Conservation (phyloP, 2,113 vertebrate species). For the Sclerurus mexicanus region DNA sequence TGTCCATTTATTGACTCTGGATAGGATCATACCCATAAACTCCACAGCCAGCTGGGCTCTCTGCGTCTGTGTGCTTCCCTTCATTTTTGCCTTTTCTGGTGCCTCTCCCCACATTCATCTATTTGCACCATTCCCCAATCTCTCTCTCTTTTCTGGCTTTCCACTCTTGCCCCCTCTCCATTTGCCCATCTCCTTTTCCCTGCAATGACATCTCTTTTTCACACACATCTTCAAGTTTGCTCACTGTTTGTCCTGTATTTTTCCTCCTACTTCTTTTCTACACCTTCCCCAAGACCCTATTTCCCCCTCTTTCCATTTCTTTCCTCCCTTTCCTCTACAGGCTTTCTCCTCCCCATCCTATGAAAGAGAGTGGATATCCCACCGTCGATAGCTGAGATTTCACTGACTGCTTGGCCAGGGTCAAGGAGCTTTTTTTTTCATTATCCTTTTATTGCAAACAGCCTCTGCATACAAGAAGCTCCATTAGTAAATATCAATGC, state of each 20-base stretch:
- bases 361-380: neutral
- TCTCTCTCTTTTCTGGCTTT: neutral
- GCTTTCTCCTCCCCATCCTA: neutral
- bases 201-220: neutral
- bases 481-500: conserved; percentile 71
- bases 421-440: conserved; percentile 52
- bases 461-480: conserved; percentile 41
- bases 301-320: neutral
- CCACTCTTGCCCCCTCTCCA: neutral
- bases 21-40: neutral
- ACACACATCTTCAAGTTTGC: neutral
- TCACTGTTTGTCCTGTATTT: neutral
- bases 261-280: neutral
- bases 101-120: neutral
- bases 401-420: conserved; percentile 30
- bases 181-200: neutral
- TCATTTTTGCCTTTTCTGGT: neutral
- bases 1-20: neutral
- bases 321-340: neutral
- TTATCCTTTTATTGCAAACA: conserved; percentile 63
- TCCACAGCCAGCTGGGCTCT: neutral
- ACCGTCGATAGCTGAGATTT: neutral
- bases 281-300: neutral
- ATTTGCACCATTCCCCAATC: neutral
- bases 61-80: neutral